Conservation (phyloP, 2,113 vertebrate species). For the Oreochromis tanganicae region DNA sequence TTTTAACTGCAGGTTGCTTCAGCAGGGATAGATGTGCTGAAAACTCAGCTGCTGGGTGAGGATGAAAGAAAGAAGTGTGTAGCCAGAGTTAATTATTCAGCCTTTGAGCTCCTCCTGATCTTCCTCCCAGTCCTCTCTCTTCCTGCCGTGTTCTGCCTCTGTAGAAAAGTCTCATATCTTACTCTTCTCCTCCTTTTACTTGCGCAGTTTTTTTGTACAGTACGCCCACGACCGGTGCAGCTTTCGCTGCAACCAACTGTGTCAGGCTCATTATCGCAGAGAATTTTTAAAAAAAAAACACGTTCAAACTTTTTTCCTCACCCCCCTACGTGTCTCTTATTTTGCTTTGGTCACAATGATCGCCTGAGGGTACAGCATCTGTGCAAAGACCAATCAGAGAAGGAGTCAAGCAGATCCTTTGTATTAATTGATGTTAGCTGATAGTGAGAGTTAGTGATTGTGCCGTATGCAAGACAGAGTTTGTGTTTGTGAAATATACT, state of each 20-base stretch:
- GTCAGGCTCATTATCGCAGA: background rate
- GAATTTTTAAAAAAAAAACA: background rate
- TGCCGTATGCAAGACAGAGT: slow-evolving; percentile 55
- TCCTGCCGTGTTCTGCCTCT: background rate
- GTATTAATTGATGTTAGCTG: slow-evolving; percentile 50
- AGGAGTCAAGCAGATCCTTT: slow-evolving; percentile 1
- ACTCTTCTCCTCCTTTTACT: background rate
- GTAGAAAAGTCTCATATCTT: background rate
- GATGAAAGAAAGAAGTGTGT: background rate
- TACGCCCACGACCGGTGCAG: background rate
- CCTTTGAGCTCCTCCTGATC: slow-evolving; percentile 12
- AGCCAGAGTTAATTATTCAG: slow-evolving; percentile 18
- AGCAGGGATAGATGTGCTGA: background rate
- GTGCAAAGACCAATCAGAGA: background rate
- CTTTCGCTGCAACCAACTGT: background rate
- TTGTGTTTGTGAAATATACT: slow-evolving; percentile 57
- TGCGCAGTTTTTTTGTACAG: background rate
- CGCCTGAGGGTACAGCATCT: background rate
- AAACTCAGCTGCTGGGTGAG: background rate
- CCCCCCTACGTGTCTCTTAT: background rate
- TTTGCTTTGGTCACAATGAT: background rate
- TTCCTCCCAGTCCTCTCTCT: slow-evolving; percentile 7
- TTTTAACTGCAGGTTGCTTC: slow-evolving; percentile 59
- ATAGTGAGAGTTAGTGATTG: slow-evolving; percentile 55
- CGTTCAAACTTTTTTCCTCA: background rate